Evolutionary conservation across 2,797 vertebrate genomes (phyloP).

Genomic region (Antennarius maculatus): DNA sequence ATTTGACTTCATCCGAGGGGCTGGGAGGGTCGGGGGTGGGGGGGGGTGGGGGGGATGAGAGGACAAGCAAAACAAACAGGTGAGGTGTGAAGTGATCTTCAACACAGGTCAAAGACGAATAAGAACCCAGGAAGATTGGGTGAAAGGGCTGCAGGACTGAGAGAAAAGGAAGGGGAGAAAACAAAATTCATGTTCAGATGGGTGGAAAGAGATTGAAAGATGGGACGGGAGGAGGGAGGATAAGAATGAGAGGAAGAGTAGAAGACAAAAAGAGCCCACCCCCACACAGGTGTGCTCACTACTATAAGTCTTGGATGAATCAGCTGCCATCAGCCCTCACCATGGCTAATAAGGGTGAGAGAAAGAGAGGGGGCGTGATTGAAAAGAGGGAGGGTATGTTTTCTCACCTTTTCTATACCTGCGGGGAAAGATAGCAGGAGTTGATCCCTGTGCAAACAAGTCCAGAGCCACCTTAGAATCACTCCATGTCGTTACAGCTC

Average conservation of each 20-base stretch:
- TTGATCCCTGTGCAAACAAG: conserved; percentile 79
- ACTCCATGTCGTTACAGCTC: neutral
- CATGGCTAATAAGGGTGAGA: conserved; percentile 73
- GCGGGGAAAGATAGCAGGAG: conserved; percentile 75
- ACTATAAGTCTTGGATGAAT: conserved; percentile 55
- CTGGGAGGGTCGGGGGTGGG: conserved; percentile 11
- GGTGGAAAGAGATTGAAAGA: conserved; percentile 46
- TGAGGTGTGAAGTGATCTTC: conserved; percentile 82
- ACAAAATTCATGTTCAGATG: conserved; percentile 26
- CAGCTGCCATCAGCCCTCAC: conserved; percentile 66
- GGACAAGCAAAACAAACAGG: conserved; percentile 86
- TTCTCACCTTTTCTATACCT: conserved; percentile 73
- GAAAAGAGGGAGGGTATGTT: conserved; percentile 49
- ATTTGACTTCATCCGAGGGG: conserved; percentile 71
- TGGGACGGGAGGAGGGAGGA: conserved; percentile 23
- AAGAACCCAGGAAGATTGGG: conserved; percentile 42
- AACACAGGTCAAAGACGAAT: conserved; percentile 71
- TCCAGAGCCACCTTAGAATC: conserved; percentile 59
- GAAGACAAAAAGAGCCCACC: conserved; percentile 47
- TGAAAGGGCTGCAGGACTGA: conserved; percentile 24
- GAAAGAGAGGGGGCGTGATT: conserved; percentile 33
- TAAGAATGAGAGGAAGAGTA: conserved; percentile 20
- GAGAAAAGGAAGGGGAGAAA: conserved; percentile 16
- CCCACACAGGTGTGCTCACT: conserved; percentile 72
- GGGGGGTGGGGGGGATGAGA: conserved; percentile 69